Evolutionary conservation across 2,888 invertebrate genomes (phyloP), one percentile per base, ranked within the genome.

Genomic region (Dysmachus trigonus): DNA sequence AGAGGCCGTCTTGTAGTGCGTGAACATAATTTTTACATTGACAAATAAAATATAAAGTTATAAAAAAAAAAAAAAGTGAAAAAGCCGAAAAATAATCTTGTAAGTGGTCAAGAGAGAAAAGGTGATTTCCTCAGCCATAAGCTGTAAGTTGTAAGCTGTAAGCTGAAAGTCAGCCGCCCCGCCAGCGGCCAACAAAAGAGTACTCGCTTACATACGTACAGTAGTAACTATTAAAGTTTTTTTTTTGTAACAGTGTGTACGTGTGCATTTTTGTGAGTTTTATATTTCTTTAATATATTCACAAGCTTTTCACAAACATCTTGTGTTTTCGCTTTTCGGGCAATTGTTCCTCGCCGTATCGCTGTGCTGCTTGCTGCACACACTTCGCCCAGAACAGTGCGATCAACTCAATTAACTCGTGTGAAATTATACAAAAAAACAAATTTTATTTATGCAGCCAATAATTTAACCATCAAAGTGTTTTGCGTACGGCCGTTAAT

Each of bases 291-390:
- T 47, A n/a, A 15, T 18, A 72, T 83, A 83, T 83, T 83, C 83
- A 83, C 41, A 83, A 83, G 72, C 83, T 72, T 83, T 83, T 72
- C 71, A 83, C 41, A 47, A 47, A n/a, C n/a, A 83, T 72, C 72
- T 72, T 83, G 41, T 62, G 62, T 83, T 83, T 83, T 83, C 72
- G 72, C 41, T 72, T 82, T 82, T 83, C 83, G 38, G 30, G 33
- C 35, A 83, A 72, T 83, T 83, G 72, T 72, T 83, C 38, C 33
- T 81, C 62, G 53, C 35, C 53, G 62, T 79, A 18, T 79, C 51
- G 30, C 30, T 31, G 27, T 53, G 30, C n/a, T n/a, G n/a, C n/a
- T n/a, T n/a, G n/a, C n/a, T n/a, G n/a, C n/a, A n/a, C n/a, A 53
- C 47, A 62, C 22, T 13, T 27, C 62, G 22, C 10, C 18, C 8